Percentiles rank a stretch among this genome's conserved stretches.
These are phyloP conservation scores for Pseudomyrmex concolor DNA, from an alignment of 1,140 invertebrate species.

Conservation along the genomic window DNA sequence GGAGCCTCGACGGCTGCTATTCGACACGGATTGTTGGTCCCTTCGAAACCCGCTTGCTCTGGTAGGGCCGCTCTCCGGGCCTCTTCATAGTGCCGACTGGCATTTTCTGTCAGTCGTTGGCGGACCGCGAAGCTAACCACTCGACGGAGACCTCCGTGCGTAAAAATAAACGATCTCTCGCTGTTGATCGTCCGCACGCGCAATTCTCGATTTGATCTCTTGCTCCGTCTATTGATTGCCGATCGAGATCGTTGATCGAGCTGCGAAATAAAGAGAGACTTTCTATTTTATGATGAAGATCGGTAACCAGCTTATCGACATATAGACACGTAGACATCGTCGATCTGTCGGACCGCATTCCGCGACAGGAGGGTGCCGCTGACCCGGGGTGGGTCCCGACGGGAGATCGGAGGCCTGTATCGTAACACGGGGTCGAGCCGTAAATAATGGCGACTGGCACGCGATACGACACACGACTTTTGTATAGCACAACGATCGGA, in stretches of 20 bases:
- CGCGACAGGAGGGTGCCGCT: slow-evolving; percentile 31
- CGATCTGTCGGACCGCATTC: slow-evolving; percentile 15
- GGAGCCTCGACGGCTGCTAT: slow-evolving; percentile 49
- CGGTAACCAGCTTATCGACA: slow-evolving; percentile 26
- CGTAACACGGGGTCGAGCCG: slow-evolving; percentile 10
- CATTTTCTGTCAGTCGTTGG: slow-evolving; percentile 82
- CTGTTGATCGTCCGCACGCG: not conserved
- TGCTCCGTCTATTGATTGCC: not conserved
- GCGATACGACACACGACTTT: slow-evolving; percentile 58
- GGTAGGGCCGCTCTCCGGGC: slow-evolving; percentile 54
- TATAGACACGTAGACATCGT: slow-evolving; percentile 34
- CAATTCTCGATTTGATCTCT: not conserved
- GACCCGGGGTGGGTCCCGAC: slow-evolving; percentile 42
- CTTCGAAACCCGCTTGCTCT: slow-evolving; percentile 63
- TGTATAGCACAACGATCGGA: slow-evolving; percentile 23
- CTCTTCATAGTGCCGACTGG: slow-evolving; percentile 73
- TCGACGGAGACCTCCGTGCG: slow-evolving; percentile 64
- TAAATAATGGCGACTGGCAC: slow-evolving; percentile 62
- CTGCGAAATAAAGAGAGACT: not conserved
- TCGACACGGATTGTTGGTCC: slow-evolving; percentile 72
- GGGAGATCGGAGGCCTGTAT: slow-evolving; percentile 44
- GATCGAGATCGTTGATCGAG: not conserved
- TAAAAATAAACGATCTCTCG: slow-evolving; percentile 39
- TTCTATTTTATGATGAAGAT: slow-evolving; percentile 32
- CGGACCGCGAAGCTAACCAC: slow-evolving; percentile 79